Evolutionary conservation across 2,888 invertebrate species (phyloP).

Genomic region (Ctena decussata): DNA sequence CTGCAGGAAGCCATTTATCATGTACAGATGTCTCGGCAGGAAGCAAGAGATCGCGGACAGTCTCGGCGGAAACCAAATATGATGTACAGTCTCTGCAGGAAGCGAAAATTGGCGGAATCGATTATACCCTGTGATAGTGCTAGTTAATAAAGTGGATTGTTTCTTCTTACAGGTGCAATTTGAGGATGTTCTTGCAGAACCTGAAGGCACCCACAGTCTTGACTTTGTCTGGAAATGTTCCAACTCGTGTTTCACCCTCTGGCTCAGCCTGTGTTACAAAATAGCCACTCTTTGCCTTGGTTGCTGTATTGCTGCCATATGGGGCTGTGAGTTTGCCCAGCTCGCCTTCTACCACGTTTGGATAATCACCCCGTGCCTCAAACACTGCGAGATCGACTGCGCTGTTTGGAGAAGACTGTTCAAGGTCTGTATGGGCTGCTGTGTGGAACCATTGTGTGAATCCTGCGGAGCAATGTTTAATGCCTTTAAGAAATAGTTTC

Average conservation of each 20-base stretch:
- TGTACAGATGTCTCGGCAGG: too few relatives aligned
- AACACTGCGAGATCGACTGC: constrained; percentile 89
- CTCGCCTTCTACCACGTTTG: constrained; percentile 91
- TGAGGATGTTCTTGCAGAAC: constrained; percentile 78
- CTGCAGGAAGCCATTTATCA: too few relatives aligned
- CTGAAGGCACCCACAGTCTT: constrained; percentile 86
- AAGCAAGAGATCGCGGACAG: too few relatives aligned
- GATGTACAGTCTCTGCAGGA: too few relatives aligned
- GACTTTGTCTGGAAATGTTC: constrained; percentile 92
- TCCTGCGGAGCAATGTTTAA: constrained; percentile 40
- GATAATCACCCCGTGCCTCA: constrained; percentile 91
- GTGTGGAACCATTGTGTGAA: constrained; percentile 44
- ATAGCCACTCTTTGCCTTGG: constrained; percentile 90
- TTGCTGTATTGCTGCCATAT: constrained; percentile 90
- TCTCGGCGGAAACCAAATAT: too few relatives aligned
- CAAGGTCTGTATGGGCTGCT: constrained; percentile 34
- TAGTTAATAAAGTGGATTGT: too few relatives aligned
- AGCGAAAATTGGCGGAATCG: too few relatives aligned
- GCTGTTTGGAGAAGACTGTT: constrained; percentile 69
- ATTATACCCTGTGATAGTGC: too few relatives aligned
- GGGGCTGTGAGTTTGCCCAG: constrained; percentile 87
- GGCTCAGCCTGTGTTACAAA: constrained; percentile 91
- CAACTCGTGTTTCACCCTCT: constrained; percentile 89
- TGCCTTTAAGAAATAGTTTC: constrained; percentile 51
- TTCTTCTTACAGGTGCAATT: too few relatives aligned